These are phyloP conservation scores for Moxostoma hubbsi DNA, from an alignment of 2,797 vertebrate genomes.

Conservation along the genomic window DNA sequence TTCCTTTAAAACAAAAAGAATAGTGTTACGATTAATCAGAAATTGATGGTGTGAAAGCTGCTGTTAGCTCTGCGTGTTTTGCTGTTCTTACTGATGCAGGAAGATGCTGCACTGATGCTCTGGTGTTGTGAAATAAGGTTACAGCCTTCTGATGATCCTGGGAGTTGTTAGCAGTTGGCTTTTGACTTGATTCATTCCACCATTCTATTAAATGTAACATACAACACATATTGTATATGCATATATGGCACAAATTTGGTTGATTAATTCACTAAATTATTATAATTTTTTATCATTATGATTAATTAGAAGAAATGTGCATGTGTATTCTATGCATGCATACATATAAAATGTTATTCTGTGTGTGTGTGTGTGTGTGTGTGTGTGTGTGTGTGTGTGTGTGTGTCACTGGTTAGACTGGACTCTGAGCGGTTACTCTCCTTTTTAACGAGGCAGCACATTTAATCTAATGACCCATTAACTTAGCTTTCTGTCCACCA, in stretches of 20 bases:
- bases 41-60: no score
- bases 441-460: slow-evolving; percentile 8
- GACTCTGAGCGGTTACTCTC: not conserved
- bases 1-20: not conserved
- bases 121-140: not conserved
- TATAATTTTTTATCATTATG: not conserved
- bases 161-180: not conserved
- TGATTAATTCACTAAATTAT: slow-evolving; percentile 16
- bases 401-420: not conserved
- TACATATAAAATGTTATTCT: not conserved
- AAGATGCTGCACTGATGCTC: not conserved
- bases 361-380: not conserved
- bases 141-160: not conserved
- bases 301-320: slow-evolving; percentile 26
- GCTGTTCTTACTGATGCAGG: not conserved
- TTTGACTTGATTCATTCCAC: not conserved
- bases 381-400: not conserved
- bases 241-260: not conserved
- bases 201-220: not conserved
- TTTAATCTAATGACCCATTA: slow-evolving; percentile 16
- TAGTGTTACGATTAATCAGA: not conserved
- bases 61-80: not conserved
- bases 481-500: not conserved
- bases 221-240: not conserved
- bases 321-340: slow-evolving; percentile 4